Evolutionary conservation across 2,888 invertebrate species (phyloP).

Genomic region (Schizaphis graminum): DNA sequence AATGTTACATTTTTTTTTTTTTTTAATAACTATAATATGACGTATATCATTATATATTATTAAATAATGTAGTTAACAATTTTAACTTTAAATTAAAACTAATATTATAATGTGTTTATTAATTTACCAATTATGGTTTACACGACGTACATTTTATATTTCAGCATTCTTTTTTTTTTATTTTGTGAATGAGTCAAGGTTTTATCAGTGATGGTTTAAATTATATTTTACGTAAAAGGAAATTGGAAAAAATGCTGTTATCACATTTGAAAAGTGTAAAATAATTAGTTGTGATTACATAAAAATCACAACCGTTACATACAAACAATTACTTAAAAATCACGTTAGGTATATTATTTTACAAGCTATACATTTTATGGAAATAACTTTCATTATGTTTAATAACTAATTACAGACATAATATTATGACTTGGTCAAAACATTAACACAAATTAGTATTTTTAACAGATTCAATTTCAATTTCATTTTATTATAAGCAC

Average conservation of each 20-base stretch:
- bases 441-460: background rate
- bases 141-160: background rate
- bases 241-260: background rate
- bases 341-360: background rate
- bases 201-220: background rate
- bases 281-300: slow-evolving; percentile 9
- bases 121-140: background rate
- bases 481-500: background rate
- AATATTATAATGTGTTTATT: background rate
- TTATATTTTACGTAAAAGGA: background rate
- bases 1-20: background rate
- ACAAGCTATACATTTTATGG: background rate
- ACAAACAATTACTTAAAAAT: slow-evolving; percentile 19
- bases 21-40: background rate
- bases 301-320: slow-evolving; percentile 49
- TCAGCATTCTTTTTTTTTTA: background rate
- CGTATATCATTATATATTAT: background rate
- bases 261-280: background rate
- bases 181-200: background rate
- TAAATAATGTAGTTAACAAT: background rate
- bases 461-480: background rate
- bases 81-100: background rate
- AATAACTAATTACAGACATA: slow-evolving; percentile 9
- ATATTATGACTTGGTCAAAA: background rate
- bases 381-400: slow-evolving; percentile 28